phyloP scores from a whole-genome alignment of 2,888 invertebrate genomes.

The Pardosa pseudoannulata region DNA sequence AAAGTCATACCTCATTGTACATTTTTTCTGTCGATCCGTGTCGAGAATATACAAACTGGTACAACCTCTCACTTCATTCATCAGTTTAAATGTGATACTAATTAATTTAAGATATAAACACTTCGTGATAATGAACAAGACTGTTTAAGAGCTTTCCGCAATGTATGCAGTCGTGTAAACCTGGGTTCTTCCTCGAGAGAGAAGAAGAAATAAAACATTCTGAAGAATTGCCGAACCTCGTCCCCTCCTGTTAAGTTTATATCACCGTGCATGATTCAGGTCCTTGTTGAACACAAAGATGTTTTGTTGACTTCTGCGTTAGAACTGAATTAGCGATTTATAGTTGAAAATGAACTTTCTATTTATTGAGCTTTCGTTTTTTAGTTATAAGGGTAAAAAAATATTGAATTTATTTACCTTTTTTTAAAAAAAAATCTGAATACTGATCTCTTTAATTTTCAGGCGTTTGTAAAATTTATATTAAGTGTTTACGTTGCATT shows the following conservation, averaged over 20 bases:
- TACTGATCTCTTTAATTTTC: too few relatives aligned
- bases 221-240: not conserved
- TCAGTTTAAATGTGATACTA: slow-evolving; percentile 1
- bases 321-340: too few relatives aligned
- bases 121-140: slow-evolving; percentile 3
- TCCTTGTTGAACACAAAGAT: too few relatives aligned
- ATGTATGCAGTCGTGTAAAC: not conserved
- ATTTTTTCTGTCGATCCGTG: not conserved
- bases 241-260: not conserved
- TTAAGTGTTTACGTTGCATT: too few relatives aligned
- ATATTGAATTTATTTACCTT: too few relatives aligned
- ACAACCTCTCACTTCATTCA: not conserved
- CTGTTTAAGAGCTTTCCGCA: not conserved
- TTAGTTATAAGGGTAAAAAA: too few relatives aligned
- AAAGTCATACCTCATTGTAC: slow-evolving; percentile 4
- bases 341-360: too few relatives aligned
- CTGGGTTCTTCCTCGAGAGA: not conserved
- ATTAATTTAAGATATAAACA: slow-evolving; percentile 1
- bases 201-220: not conserved
- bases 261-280: too few relatives aligned
- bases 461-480: too few relatives aligned
- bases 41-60: not conserved
- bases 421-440: too few relatives aligned
- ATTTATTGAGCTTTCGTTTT: too few relatives aligned
- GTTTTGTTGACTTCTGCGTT: too few relatives aligned